Base-by-base conservation (phyloP, 2,888 invertebrate genomes). In the Diogma glabrata region DNA sequence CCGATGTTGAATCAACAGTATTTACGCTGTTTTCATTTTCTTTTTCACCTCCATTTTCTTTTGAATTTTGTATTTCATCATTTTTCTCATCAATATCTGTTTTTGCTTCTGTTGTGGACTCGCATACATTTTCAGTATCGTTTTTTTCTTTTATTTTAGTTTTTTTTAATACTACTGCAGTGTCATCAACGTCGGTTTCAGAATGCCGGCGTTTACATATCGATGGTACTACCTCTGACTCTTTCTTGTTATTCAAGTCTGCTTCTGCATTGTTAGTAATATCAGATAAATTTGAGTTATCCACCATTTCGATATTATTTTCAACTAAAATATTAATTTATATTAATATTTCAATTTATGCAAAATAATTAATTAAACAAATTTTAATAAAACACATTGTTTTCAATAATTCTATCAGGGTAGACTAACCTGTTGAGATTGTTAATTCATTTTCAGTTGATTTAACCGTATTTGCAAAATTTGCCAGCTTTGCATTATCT, bases 201-300 rank as follows among this genome's bases (percentile, higher is more conserved):
- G 46, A 46, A 46, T 46, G 46, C 16, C 46, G 46, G 24, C 46
- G 46, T 24, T 46, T 46, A 24, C 23, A 22, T 43, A 43, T 43
- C n/a, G n/a, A n/a, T n/a, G n/a, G n/a, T n/a, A n/a, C n/a, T n/a
- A n/a, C n/a, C n/a, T n/a, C n/a, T n/a, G n/a, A n/a, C n/a, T 43
- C 43, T 43, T 20, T 22, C 43, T 22, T 43, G 12, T 43, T 43
- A 43, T 12, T 20, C 7, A 6, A 20, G n/a, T 43, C 22, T n/a
- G 9, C 38, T 17, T 43, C 43, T 12, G 14, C n/a, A 9, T 22
- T 43, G n/a, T 43, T 23, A 5, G 22, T 14, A 22, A 22, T 22
- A 22, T 10, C n/a, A 43, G n/a, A 43, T n/a, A n/a, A n/a, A n/a
- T n/a, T n/a, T n/a, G n/a, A n/a, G 8, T 22, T 8, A 9, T n/a